Conservation (phyloP, 2,113 vertebrate genomes). For the Butorides virescens region DNA sequence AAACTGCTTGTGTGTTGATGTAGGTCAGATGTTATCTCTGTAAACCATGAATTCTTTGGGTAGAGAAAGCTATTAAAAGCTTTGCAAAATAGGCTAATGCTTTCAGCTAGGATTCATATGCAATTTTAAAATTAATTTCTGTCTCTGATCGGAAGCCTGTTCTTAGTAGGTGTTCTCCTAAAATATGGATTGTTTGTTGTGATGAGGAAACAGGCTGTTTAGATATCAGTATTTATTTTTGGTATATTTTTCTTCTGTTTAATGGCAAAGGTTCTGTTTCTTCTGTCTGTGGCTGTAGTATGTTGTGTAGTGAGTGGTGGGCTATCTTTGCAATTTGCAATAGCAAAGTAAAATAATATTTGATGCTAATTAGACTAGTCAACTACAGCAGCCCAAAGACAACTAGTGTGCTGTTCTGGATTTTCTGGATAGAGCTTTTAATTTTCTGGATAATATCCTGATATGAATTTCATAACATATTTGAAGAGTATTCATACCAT, state of each 20-base stretch:
- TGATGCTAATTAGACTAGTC: neutral
- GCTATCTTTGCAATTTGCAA: neutral
- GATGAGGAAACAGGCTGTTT: neutral
- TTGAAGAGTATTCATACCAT: neutral
- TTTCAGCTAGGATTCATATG: neutral
- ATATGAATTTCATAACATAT: neutral
- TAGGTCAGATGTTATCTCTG: neutral
- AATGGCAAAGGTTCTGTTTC: neutral
- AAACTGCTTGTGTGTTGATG: neutral
- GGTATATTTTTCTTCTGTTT: neutral
- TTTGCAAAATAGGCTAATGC: neutral
- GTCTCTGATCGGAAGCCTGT: neutral
- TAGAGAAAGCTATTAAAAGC: neutral
- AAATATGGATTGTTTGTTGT: neutral
- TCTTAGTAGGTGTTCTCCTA: neutral
- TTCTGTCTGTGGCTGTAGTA: neutral
- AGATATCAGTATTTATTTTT: neutral
- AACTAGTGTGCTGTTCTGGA: neutral
- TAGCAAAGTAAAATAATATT: neutral
- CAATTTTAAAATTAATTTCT: neutral
- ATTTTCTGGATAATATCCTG: neutral
- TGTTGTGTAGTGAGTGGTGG: neutral
- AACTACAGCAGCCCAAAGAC: neutral
- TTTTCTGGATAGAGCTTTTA: neutral
- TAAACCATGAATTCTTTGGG: neutral